Base-by-base conservation (phyloP, 2,797 vertebrate species). In the Zalophus californianus region DNA sequence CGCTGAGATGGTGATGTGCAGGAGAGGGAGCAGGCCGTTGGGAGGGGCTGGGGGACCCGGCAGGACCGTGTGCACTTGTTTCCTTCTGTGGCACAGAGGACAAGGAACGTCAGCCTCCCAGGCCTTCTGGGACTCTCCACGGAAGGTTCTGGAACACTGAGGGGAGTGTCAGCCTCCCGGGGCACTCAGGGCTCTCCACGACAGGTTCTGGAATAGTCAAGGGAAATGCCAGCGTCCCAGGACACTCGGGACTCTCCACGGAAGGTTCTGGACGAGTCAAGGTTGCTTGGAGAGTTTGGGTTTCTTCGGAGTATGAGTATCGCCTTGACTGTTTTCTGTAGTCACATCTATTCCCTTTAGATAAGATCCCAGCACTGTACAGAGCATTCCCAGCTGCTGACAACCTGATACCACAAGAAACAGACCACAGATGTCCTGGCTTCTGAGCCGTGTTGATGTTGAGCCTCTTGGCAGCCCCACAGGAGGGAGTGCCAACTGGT, bases 1-100 rank as follows among this genome's bases (percentile, higher is more conserved):
- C 27, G 9, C 1, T 5, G 9, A 20, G 50, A 14, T 1, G 32
- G 32, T 11, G 20, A 12, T 0, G 0, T 0, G 14, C 32, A 58
- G 29, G 13, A 15, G 11, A 35, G 68, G 54, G 11, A 16, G 44
- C 68, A 15, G 64, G 20, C 64, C 25, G 0, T 23, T 21, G 60
- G 41, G 23, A 38, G 2, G 32, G 41, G 15, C 23, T 27, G 7
- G 15, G 23, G 75, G 27, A 14, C 73, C 58, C 48, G 80, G 73
- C 11, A 1, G 32, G 73, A 10, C 11, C 27, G 5, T 9, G 3
- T 38, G 16, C 80, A 32, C 38, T 21, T 84, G 32, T 58, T 32
- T 58, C 38, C 64, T 44, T 7, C 9, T 3, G 0, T 11, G 56
- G 16, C 70, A 3, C 7, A 7, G 52, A 48, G n/a, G 23, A 52